Conservation (phyloP, 2,797 vertebrate species). For the Hydrophis major region DNA sequence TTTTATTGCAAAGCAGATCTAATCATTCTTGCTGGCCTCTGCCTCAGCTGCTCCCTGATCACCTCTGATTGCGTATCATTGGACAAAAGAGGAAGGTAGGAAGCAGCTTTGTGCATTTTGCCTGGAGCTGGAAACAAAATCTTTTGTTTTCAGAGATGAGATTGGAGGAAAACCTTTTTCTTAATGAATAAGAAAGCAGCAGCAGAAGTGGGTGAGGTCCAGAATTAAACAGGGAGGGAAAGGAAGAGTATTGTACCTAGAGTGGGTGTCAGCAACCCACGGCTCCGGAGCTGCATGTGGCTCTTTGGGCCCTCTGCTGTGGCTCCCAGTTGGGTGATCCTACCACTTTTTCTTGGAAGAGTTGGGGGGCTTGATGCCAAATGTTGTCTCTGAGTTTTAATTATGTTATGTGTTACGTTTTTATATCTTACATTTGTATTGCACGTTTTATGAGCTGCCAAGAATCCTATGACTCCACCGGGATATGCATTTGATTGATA, state of each 20-base stretch:
- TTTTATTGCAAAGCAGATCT: conserved; percentile 45
- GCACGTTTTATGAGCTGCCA: not conserved
- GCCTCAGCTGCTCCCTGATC: conserved; percentile 56
- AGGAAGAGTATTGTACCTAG: conserved; percentile 54
- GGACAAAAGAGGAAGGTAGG: conserved; percentile 52
- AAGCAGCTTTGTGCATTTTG: conserved; percentile 59
- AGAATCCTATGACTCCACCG: not conserved
- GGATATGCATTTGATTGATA: not conserved
- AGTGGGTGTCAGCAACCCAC: not conserved
- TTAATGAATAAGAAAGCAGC: conserved; percentile 61
- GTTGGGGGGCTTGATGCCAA: not conserved
- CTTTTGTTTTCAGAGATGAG: conserved; percentile 52
- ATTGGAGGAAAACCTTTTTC: conserved; percentile 51
- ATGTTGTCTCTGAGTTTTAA: not conserved
- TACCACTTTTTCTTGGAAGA: not conserved
- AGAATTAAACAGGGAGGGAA: conserved; percentile 53
- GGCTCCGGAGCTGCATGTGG: too few species aligned
- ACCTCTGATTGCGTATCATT: conserved; percentile 52
- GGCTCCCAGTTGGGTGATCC: too few species aligned
- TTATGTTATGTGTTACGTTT: not conserved
- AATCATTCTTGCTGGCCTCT: conserved; percentile 56
- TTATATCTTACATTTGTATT: not conserved
- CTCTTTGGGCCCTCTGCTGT: too few species aligned
- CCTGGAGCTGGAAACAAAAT: conserved; percentile 55
- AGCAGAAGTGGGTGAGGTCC: conserved; percentile 60